Conservation (phyloP, 2,797 vertebrate species). For the Myotis vivesi region DNA sequence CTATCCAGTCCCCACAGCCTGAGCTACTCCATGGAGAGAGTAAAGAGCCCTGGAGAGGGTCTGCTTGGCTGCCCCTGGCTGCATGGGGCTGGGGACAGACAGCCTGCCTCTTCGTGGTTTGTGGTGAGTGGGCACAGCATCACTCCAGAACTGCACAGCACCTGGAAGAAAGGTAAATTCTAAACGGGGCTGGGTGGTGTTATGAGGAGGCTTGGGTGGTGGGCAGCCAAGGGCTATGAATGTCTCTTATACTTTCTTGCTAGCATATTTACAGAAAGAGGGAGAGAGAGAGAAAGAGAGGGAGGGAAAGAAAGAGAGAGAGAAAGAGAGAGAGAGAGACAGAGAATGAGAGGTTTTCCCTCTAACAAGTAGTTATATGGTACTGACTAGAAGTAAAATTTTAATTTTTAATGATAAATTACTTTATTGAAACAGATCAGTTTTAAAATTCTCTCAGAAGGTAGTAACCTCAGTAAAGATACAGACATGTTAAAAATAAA, state of each 20-base stretch:
- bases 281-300: background rate
- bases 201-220: background rate
- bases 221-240: background rate
- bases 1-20: fast-evolving
- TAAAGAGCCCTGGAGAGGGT: background rate
- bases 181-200: background rate
- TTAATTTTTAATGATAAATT: background rate
- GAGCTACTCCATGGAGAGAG: background rate
- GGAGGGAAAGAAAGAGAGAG: fast-evolving
- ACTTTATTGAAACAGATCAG: background rate
- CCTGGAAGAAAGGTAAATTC: background rate
- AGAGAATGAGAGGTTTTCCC: background rate
- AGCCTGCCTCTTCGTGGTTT: background rate
- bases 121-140: background rate
- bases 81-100: fast-evolving
- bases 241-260: background rate
- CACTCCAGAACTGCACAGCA: background rate
- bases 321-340: background rate
- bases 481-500: background rate
- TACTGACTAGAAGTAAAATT: background rate
- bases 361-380: background rate
- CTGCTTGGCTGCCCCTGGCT: fast-evolving
- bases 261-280: background rate
- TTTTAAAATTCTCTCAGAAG: background rate
- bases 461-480: background rate